Evolutionary conservation across 2,797 vertebrate species (phyloP), one percentile per base, ranked within the genome.

Genomic region (Tadarida brasiliensis): DNA sequence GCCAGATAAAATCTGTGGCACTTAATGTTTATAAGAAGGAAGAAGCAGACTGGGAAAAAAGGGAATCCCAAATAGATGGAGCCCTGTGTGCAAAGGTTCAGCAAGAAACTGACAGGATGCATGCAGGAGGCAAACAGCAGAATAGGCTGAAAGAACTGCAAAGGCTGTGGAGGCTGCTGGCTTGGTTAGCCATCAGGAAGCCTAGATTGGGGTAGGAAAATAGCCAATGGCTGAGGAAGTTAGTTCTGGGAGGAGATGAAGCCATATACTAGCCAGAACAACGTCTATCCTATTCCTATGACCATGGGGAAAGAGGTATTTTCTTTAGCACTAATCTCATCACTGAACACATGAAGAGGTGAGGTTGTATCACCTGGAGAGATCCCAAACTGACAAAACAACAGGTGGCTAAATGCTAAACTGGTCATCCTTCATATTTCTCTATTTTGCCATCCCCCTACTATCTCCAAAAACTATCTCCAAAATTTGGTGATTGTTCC

Each of bases 1-100:
- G 61, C 63, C 80, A 94, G 30, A 91, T 67, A 94, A 86, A 93
- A 83, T 59, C 28, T 61, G 57, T 83, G 63, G 68, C 54, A 88
- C 51, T 80, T 82, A 91, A 93, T 47, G 57, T 70, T 88, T 70
- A 92, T 84, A 7, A 91, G 70, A 91, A 49, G 35, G 47, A 26
- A 95, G 51, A 91, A 85, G 56, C 44, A 95, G 35, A 78, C 11
- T 56, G 11, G 57, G 70, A 35, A n/a, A 71, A 65, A 47, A 24
- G 26, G 17, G 30, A 86, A 80, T 68, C 28, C 76, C 56, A 91
- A 89, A 76, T 14, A 56, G 51, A 94, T 14, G 26, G 54, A 15
- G 11, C 30, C 44, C 20, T n/a, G 49, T 1, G 9, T 19, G 15
- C 30, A 88, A 65, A 96, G 68, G 56, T 30, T 80, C 33, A 67